Evolutionary conservation across 2,888 invertebrate genomes (phyloP).

Genomic region (Calliphora vomitoria): DNA sequence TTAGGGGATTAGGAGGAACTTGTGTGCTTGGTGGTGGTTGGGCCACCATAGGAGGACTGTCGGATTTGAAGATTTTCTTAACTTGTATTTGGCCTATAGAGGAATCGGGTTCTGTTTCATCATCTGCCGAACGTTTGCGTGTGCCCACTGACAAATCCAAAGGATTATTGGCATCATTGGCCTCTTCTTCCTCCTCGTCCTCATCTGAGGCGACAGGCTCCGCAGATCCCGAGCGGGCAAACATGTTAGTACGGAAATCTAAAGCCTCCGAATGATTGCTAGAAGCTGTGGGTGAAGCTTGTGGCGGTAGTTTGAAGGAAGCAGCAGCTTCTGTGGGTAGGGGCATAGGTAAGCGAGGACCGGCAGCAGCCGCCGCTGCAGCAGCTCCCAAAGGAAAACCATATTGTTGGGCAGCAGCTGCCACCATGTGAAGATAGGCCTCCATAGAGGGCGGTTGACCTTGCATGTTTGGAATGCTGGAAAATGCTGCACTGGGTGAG

Average conservation of each 20-base stretch:
- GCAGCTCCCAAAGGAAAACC: conserved; percentile 88
- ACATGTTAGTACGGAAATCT: conserved; percentile 92
- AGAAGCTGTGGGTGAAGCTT: conserved; percentile 85
- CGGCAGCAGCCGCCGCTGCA: conserved; percentile 78
- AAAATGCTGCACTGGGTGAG: conserved; percentile 79
- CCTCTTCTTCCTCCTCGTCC: conserved; percentile 88
- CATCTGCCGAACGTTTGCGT: conserved; percentile 88
- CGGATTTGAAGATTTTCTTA: conserved; percentile 81
- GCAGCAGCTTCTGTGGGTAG: conserved; percentile 89
- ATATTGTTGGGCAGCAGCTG: conserved; percentile 90
- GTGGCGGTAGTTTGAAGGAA: conserved; percentile 83
- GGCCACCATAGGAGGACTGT: conserved; percentile 87
- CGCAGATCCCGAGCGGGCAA: conserved; percentile 86
- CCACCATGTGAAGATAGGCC: conserved; percentile 90
- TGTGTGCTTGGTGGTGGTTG: conserved; percentile 87
- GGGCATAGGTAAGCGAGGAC: conserved; percentile 86
- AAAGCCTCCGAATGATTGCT: conserved; percentile 88
- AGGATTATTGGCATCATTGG: conserved; percentile 86
- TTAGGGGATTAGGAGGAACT: conserved; percentile 90
- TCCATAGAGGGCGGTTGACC: conserved; percentile 92
- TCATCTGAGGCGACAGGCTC: conserved; percentile 85
- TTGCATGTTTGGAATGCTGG: conserved; percentile 85
- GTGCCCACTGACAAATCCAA: conserved; percentile 93
- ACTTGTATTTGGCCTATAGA: conserved; percentile 84
- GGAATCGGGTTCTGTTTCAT: conserved; percentile 80